These are phyloP conservation scores for Empidonax traillii DNA, from an alignment of 2,113 vertebrate species.

Conservation along the genomic window DNA sequence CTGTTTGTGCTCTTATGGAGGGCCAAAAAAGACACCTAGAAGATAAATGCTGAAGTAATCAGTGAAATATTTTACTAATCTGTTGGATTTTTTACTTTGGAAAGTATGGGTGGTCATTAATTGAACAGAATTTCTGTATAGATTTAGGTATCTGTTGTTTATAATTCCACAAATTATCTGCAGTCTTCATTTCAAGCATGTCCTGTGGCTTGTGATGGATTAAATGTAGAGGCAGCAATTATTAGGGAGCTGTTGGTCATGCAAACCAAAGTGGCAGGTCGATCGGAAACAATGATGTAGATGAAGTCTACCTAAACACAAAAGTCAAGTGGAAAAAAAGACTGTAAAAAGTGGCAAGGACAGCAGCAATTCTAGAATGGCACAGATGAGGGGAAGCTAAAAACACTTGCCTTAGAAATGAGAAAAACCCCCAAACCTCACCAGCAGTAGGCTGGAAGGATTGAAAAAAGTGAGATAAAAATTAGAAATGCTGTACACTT, in stretches of 20 bases:
- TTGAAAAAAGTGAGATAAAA: background rate
- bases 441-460: background rate
- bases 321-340: background rate
- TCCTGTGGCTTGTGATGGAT: background rate
- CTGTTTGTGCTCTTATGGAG: background rate
- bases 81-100: background rate
- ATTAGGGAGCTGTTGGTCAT: background rate
- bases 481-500: background rate
- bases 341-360: background rate
- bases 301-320: background rate
- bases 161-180: background rate
- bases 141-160: background rate
- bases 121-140: background rate
- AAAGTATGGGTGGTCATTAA: background rate
- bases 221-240: background rate
- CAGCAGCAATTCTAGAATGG: background rate
- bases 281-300: background rate
- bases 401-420: background rate
- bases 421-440: background rate
- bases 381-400: background rate
- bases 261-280: background rate
- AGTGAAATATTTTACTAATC: background rate
- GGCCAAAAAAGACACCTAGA: constrained; percentile 13
- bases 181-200: background rate
- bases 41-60: background rate